Evolutionary conservation across 2,888 invertebrate genomes (phyloP).

Genomic region (Eilema caniola): DNA sequence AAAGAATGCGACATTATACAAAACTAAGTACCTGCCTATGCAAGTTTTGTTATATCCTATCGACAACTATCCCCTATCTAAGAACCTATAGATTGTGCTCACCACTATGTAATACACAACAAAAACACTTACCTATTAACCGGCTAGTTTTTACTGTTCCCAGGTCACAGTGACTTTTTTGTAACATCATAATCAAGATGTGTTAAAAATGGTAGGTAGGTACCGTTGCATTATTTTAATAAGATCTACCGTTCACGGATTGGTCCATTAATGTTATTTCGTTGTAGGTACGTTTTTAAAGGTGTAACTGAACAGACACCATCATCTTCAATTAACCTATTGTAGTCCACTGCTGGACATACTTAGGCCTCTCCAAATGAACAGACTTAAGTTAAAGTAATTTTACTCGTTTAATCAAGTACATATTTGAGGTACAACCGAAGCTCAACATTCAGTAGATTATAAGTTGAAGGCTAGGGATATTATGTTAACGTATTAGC

Average conservation of each 20-base stretch:
- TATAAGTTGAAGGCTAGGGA: conserved; percentile 23
- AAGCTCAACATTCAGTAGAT: conserved; percentile 16
- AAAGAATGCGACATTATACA: neutral
- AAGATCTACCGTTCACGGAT: neutral
- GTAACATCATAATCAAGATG: neutral
- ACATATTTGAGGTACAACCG: neutral
- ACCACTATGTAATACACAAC: neutral
- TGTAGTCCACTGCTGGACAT: too few species aligned
- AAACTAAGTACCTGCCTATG: too few species aligned
- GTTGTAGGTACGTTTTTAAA: neutral
- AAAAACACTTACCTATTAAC: neutral
- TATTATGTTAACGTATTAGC: conserved; percentile 52
- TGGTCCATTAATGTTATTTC: neutral
- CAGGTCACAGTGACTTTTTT: neutral
- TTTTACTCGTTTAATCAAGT: neutral
- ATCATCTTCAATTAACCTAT: too few species aligned
- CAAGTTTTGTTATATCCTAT: too few species aligned
- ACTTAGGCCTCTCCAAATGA: too few species aligned
- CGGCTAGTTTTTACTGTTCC: neutral
- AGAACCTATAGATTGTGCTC: neutral
- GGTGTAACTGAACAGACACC: too few species aligned
- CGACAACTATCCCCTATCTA: neutral
- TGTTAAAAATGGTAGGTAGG: neutral
- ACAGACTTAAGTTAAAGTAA: neutral
- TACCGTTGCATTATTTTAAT: neutral